Evolutionary conservation across 2,113 vertebrate genomes (phyloP), one percentile per base, ranked within the genome.

Genomic region (Mormyrus lacerda): DNA sequence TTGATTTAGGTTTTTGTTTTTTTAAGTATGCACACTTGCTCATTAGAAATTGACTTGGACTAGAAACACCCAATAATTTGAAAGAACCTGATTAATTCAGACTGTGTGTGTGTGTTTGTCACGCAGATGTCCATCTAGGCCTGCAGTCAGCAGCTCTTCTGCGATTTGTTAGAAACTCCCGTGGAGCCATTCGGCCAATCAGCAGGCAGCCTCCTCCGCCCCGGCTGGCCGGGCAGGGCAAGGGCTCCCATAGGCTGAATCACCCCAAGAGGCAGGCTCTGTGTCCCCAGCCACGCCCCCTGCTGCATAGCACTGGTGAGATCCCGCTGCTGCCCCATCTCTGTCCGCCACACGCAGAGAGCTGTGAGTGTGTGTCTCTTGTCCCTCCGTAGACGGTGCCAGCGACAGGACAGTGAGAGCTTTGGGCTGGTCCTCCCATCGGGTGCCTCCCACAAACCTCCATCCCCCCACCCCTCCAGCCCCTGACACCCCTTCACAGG

Each of bases 61-160:
- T 58, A 21, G 50, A 21, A 61, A n/a, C n/a, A 1, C 9, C 61
- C 24, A 65, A 35, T 73, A 35, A 35, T 73, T 35, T 31, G 10
- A 35, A 73, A 35, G 39, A 7, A n/a, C 13, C 21, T 10, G 35
- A 13, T 35, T 42, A 58, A 39, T 47, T 24, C 35, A n/a, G 21
- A 24, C 21, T 69, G n/a, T 21, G 27, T n/a, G 76, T 27, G 85
- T 88, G 55, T 76, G 17, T 51, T 27, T 61, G 7, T 8, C 86
- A 48, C 89, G 55, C 89, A 94, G 95, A 94, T 88, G 92, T 92
- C 27, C 89, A 91, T 90, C 91, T 94, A 73, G 90, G 92, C 58
- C 88, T 93, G 83, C 91, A 91, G 65, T 93, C 93, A 87, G 90
- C 92, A 89, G 92, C 89, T 4, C 91, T 91, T 27, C 88, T 92